These are phyloP conservation scores for Rhagonycha lutea DNA, from an alignment of 2,888 invertebrate species.

Conservation along the genomic window DNA sequence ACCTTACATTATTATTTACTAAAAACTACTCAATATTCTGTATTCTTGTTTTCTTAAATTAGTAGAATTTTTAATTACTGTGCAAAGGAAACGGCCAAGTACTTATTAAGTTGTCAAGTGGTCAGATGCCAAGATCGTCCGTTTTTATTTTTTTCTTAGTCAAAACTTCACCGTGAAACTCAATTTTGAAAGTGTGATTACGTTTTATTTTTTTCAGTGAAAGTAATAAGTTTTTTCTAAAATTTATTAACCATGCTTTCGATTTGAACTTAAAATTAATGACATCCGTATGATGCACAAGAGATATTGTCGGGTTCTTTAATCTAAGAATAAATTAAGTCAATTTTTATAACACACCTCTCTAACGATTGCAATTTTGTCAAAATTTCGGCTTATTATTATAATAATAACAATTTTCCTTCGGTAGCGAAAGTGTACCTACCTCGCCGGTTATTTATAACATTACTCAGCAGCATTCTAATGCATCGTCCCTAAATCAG, in stretches of 20 bases:
- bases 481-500: not conserved
- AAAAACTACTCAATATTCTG: not conserved
- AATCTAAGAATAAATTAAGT: not conserved
- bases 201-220: not conserved
- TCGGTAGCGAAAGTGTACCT: conserved; percentile 1
- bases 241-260: not conserved
- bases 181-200: not conserved
- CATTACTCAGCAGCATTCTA: not conserved
- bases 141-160: not conserved
- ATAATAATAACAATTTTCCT: not conserved
- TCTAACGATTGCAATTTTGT: not conserved
- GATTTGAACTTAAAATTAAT: not conserved
- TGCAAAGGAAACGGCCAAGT: not conserved
- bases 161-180: not conserved
- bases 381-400: not conserved
- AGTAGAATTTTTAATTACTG: not conserved
- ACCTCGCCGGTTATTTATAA: not conserved
- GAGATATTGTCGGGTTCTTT: not conserved
- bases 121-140: not conserved
- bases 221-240: not conserved
- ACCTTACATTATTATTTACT: no score
- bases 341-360: not conserved
- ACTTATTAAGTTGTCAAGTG: not conserved
- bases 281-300: not conserved
- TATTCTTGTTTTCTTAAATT: not conserved